Evolutionary conservation across 2,113 vertebrate species (phyloP).

Genomic region (Cygnus buccinator): DNA sequence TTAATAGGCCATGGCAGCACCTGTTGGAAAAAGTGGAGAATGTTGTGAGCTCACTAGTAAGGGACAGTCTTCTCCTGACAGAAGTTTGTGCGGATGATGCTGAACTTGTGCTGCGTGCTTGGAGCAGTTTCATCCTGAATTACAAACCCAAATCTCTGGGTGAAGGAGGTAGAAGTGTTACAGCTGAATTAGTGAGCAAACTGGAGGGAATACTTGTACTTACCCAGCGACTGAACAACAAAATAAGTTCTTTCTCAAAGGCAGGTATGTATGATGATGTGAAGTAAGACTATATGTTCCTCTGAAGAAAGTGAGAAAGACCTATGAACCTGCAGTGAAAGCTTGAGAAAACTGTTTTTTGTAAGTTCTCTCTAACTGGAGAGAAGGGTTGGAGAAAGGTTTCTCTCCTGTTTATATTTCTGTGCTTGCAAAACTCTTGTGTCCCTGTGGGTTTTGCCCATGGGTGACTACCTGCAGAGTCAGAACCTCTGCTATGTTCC

Average conservation of each 20-base stretch:
- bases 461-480: background rate
- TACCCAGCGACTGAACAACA: conserved; percentile 91
- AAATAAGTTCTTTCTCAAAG: conserved; percentile 88
- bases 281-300: background rate
- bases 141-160: conserved; percentile 84
- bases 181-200: conserved; percentile 87
- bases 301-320: background rate
- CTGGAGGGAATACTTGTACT: conserved; percentile 90
- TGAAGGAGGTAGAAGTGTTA: conserved; percentile 79
- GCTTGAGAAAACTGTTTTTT: background rate
- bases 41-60: conserved; percentile 82
- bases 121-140: conserved; percentile 90
- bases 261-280: conserved; percentile 65
- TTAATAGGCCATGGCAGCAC: conserved; percentile 90
- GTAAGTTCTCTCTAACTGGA: background rate
- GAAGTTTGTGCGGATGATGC: conserved; percentile 88
- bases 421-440: background rate
- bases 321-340: background rate
- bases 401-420: background rate
- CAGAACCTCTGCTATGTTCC: background rate
- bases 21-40: conserved; percentile 89
- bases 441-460: background rate
- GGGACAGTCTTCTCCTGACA: conserved; percentile 87
- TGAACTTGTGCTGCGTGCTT: conserved; percentile 89
- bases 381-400: background rate